Conservation (phyloP, 2,797 vertebrate genomes). For the Sus cebifrons region DNA sequence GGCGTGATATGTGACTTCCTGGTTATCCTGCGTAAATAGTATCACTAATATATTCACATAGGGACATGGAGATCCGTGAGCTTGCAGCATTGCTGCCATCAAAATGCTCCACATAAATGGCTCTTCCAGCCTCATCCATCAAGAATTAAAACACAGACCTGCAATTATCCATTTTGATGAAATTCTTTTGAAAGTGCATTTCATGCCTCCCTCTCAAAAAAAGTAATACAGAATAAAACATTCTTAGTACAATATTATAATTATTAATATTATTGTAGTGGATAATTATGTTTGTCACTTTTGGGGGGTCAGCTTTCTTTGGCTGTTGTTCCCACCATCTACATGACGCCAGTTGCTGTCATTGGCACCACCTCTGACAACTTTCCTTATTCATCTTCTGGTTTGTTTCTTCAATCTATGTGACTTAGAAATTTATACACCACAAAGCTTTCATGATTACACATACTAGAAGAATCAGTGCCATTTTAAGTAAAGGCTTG, state of each 20-base stretch:
- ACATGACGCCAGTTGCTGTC: not conserved
- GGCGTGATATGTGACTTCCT: not conserved
- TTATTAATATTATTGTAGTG: not conserved
- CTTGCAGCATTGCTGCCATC: not conserved
- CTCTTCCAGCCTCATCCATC: not conserved
- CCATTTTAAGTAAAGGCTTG: not conserved
- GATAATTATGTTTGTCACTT: not conserved
- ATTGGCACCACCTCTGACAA: not conserved
- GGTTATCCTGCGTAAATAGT: not conserved
- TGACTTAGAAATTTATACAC: not conserved
- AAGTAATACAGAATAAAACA: not conserved
- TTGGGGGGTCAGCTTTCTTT: not conserved
- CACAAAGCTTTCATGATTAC: not conserved
- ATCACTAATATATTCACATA: not conserved
- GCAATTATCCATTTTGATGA: not conserved
- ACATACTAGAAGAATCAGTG: not conserved
- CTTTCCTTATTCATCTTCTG: not conserved
- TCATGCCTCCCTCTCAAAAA: not conserved
- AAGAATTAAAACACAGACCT: not conserved
- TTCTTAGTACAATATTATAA: not conserved
- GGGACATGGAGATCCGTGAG: not conserved
- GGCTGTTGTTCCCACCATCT: not conserved
- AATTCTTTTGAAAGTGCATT: conserved; percentile 16
- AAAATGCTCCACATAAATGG: not conserved
- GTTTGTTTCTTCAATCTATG: not conserved